Evolutionary conservation across 2,113 vertebrate genomes (phyloP).

Genomic region (Platichthys stellatus): DNA sequence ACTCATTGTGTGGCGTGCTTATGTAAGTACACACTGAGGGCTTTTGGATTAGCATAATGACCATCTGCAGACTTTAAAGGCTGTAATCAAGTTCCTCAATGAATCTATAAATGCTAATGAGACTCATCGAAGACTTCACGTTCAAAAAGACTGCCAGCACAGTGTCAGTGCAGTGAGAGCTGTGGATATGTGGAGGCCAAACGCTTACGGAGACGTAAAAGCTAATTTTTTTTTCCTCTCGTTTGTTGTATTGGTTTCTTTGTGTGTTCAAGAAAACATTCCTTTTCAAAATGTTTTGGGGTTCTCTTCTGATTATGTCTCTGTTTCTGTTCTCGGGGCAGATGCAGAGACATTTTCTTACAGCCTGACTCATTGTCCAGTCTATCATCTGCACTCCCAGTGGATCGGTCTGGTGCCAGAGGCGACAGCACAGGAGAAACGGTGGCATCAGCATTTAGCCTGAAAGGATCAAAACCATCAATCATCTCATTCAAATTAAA

Average conservation of each 20-base stretch:
- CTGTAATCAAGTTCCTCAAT: conserved; percentile 60
- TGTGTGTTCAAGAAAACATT: conserved; percentile 22
- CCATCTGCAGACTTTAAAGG: conserved; percentile 61
- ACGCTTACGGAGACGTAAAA: conserved; percentile 16
- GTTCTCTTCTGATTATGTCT: conserved; percentile 25
- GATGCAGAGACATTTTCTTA: conserved; percentile 4
- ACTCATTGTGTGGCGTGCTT: conserved; percentile 35
- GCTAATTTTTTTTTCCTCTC: background rate
- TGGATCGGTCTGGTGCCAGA: conserved; percentile 41
- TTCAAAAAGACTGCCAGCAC: conserved; percentile 24
- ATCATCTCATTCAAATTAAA: background rate
- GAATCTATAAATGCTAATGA: conserved; percentile 64
- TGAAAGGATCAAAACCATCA: background rate
- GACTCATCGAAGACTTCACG: conserved; percentile 23
- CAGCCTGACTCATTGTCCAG: conserved; percentile 40
- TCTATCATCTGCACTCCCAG: conserved; percentile 48
- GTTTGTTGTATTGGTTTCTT: conserved; percentile 1
- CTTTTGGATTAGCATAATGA: conserved; percentile 60
- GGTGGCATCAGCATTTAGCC: background rate
- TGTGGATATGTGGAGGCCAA: conserved; percentile 10
- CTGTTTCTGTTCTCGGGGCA: conserved; percentile 19
- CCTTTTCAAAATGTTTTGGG: conserved; percentile 20
- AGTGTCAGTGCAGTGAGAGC: conserved; percentile 5
- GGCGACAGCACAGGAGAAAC: conserved; percentile 37
- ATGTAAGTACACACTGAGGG: conserved; percentile 50